These are phyloP conservation scores for Pseudanteris insignis DNA, from an alignment of 2,888 invertebrate genomes.

Conservation along the genomic window DNA sequence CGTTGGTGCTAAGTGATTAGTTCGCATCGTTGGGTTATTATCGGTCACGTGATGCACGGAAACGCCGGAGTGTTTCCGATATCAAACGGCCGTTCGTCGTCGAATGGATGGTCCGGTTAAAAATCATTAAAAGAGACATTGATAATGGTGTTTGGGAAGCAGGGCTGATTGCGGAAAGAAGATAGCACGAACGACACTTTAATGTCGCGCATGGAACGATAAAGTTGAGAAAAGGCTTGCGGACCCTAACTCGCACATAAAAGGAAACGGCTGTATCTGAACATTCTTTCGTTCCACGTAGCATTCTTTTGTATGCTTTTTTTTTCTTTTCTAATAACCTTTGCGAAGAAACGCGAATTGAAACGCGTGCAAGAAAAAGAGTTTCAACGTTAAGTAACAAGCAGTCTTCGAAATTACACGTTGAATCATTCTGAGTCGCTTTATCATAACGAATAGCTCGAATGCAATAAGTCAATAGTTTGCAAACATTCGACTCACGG, in stretches of 20 bases:
- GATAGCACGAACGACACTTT: slow-evolving; percentile 55
- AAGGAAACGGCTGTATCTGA: slow-evolving; percentile 53
- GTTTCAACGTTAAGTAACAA: slow-evolving; percentile 38
- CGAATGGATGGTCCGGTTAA: slow-evolving; percentile 51
- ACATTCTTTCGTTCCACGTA: slow-evolving; percentile 48
- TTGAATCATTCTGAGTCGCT: slow-evolving; percentile 35
- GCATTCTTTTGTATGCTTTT: slow-evolving; percentile 46
- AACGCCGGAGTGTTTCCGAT: slow-evolving; percentile 8
- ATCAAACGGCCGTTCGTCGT: slow-evolving; percentile 26
- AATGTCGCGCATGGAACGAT: slow-evolving; percentile 47
- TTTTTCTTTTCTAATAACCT: slow-evolving; percentile 35
- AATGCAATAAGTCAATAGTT: slow-evolving; percentile 1
- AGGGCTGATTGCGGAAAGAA: slow-evolving; percentile 52
- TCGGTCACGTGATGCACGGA: slow-evolving; percentile 19
- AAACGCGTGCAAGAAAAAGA: slow-evolving; percentile 38
- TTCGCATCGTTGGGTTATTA: slow-evolving; percentile 20
- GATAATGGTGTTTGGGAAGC: slow-evolving; percentile 50
- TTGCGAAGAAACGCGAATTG: slow-evolving; percentile 37
- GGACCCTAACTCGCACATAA: slow-evolving; percentile 50
- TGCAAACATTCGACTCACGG: not conserved
- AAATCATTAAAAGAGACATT: slow-evolving; percentile 55
- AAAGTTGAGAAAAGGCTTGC: slow-evolving; percentile 44
- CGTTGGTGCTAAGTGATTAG: slow-evolving; percentile 24
- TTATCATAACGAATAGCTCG: slow-evolving; percentile 14
- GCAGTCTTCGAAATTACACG: slow-evolving; percentile 43